phyloP scores from a whole-genome alignment of 2,888 invertebrate genomes.

The Tolmerus cingulatus region DNA sequence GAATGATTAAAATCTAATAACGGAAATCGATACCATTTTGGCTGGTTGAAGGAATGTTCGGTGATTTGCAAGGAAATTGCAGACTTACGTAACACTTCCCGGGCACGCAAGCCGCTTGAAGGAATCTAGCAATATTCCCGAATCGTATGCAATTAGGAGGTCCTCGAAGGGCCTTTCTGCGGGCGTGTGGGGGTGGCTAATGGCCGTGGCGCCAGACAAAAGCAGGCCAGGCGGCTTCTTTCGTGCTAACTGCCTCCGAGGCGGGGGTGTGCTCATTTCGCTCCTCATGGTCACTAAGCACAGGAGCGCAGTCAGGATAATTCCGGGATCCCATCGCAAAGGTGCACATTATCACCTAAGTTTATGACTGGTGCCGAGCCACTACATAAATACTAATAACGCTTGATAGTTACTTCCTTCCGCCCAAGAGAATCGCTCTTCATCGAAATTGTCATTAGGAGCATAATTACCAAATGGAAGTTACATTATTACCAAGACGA shows the following conservation, averaged over 20 bases:
- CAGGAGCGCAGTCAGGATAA: background rate
- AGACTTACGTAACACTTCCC: slow-evolving; percentile 29
- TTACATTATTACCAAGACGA: background rate
- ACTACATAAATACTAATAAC: background rate
- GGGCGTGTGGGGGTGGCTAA: background rate
- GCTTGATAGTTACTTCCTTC: background rate
- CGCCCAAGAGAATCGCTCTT: background rate
- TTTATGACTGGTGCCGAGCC: background rate
- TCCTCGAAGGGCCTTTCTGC: background rate
- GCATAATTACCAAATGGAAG: background rate
- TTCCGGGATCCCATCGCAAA: background rate
- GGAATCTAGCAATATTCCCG: background rate
- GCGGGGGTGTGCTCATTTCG: background rate
- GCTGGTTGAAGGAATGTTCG: slow-evolving; percentile 10
- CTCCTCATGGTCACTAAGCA: slow-evolving; percentile 2
- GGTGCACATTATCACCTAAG: slow-evolving; percentile 35
- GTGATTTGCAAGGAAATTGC: slow-evolving; percentile 33
- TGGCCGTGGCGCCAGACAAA: slow-evolving; percentile 16
- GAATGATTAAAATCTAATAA: slow-evolving; percentile 29
- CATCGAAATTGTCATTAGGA: slow-evolving; percentile 5
- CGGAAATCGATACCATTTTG: slow-evolving; percentile 10
- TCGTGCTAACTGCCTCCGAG: background rate
- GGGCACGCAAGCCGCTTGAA: slow-evolving; percentile 4
- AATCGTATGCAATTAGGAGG: slow-evolving; percentile 26
- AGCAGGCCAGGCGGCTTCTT: slow-evolving; percentile 1